Evolutionary conservation across 2,797 vertebrate genomes (phyloP), one percentile per base, ranked within the genome.

Genomic region (Orestias chungarensis): DNA sequence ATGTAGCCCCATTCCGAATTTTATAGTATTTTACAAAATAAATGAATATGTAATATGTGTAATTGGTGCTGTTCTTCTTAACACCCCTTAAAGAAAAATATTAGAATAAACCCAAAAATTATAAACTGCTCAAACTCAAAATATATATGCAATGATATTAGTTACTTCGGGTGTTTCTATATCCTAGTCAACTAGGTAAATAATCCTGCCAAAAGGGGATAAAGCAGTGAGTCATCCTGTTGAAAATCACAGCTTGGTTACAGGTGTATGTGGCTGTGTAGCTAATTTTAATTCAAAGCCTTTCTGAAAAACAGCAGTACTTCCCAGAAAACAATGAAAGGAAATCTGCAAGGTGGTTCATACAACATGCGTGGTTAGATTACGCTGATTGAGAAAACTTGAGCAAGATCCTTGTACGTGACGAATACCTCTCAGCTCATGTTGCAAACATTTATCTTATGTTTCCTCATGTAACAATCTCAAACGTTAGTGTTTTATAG

Each of bases 251-350:
- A n/a, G n/a, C 54, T 70, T 49, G 29, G 55, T 47, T 70, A 67
- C 74, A 72, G 71, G 52, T 70, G 54, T 12, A 71, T 40, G 44
- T 73, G 4, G 42, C 50, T 46, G 57, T n/a, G 38, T 43, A 23
- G 23, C 69, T 74, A 74, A 86, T 25, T 79, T 80, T 76, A 79
- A 84, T 78, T 82, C 68, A 83, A 81, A 74, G 74, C 64, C 70
- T 72, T 52, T 49, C 10, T 78, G 79, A 75, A 87, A 82, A 71
- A 71, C 70, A 80, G 43, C 62, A 46, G 67, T 17, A 3, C 79
- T 83, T 73, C 69, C 79, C 79, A 25, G 33, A 82, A 81, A 31
- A 93, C 91, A 93, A 93, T 90, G 82, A 79, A 66, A 82, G 93
- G 91, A 93, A 92, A 89, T 52, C 65, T 83, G 71, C 78, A 77